A percentile compares a stretch with the other conserved stretches of the same genome.
phyloP scores from a whole-genome alignment of 1,140 invertebrate genomes.

The Drosophila seguyi region DNA sequence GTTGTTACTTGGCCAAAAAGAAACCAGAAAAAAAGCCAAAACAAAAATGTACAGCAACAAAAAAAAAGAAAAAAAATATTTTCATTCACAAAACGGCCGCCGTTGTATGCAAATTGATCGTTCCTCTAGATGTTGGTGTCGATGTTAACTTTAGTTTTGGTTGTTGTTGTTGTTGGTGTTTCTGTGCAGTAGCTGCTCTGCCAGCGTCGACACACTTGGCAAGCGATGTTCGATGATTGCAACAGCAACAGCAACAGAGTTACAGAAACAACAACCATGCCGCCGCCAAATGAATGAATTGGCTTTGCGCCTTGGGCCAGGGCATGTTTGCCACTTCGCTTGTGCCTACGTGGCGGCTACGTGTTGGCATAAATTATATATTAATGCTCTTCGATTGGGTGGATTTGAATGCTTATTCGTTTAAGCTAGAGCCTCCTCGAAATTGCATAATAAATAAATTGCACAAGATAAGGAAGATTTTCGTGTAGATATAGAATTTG shows the following conservation, averaged over 20 bases:
- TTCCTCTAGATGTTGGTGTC: conserved; percentile 38
- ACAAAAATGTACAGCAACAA: conserved; percentile 12
- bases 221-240: conserved; percentile 76
- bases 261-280: conserved; percentile 42
- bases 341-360: conserved; percentile 69
- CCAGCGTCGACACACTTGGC: conserved; percentile 71
- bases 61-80: conserved; percentile 41
- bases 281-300: conserved; percentile 63
- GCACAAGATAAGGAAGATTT: not conserved
- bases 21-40: conserved; percentile 38
- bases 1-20: conserved; percentile 58
- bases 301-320: conserved; percentile 61
- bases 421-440: not conserved
- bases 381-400: conserved; percentile 40
- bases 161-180: conserved; percentile 7
- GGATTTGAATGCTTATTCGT: conserved; percentile 7
- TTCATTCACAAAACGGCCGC: conserved; percentile 81
- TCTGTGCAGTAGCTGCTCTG: conserved; percentile 45
- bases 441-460: not conserved
- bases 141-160: conserved; percentile 58
- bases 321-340: conserved; percentile 49
- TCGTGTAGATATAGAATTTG: not conserved
- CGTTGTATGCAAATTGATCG: conserved; percentile 80
- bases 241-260: conserved; percentile 49
- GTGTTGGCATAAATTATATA: conserved; percentile 69